A percentile compares a stretch with the other conserved stretches of the same genome.
Evolutionary conservation across 2,888 invertebrate species (phyloP).

Genomic region (Acronicta aceris): DNA sequence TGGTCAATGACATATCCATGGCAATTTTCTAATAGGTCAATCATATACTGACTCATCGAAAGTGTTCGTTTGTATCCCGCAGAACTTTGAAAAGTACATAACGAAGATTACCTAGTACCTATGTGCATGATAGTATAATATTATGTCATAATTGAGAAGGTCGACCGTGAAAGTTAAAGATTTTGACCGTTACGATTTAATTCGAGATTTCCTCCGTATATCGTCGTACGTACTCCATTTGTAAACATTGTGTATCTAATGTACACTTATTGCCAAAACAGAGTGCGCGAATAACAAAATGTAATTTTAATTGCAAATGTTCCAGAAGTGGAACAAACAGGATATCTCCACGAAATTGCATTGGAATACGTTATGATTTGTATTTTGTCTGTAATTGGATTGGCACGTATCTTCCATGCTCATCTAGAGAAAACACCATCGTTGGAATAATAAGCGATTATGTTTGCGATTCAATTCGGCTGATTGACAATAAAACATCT

Average conservation of each 20-base stretch:
- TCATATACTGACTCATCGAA: too few relatives aligned
- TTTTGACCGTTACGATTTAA: too few relatives aligned
- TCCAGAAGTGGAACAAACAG: constrained; percentile 54
- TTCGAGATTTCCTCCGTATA: too few relatives aligned
- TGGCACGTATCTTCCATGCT: constrained; percentile 25
- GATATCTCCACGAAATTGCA: constrained; percentile 38
- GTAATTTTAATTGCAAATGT: constrained; percentile 55
- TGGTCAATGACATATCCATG: too few relatives aligned
- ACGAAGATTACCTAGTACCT: too few relatives aligned
- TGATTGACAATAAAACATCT: constrained; percentile 22
- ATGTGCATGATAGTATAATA: too few relatives aligned
- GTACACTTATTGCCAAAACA: constrained; percentile 13
- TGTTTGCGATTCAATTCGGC: constrained; percentile 23
- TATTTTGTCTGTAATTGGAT: constrained; percentile 55
- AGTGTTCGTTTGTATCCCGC: too few relatives aligned
- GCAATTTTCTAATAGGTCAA: too few relatives aligned
- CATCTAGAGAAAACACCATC: constrained; percentile 18
- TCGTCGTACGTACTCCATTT: constrained; percentile 1
- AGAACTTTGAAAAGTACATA: too few relatives aligned
- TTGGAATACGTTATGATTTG: constrained; percentile 50
- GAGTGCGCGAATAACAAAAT: constrained; percentile 14
- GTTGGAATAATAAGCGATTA: constrained; percentile 31
- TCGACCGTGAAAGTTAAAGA: too few relatives aligned
- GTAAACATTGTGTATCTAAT: constrained; percentile 22
- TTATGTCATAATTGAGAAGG: too few relatives aligned